Conservation (phyloP, 2,797 vertebrate genomes). For the Clamator glandarius region DNA sequence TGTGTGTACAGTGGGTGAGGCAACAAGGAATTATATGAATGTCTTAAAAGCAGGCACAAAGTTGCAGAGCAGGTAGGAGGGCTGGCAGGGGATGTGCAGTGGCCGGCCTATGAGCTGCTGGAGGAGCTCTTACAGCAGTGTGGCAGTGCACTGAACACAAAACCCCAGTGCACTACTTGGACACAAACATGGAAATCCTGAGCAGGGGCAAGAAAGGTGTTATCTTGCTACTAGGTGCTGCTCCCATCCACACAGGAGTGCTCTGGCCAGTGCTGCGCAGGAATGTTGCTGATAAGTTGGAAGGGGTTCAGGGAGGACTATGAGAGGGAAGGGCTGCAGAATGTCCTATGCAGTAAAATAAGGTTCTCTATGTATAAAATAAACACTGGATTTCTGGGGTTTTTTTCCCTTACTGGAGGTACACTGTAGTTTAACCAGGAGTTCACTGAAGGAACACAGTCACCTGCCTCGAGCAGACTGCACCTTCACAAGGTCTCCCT, state of each 20-base stretch:
- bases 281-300: constrained; percentile 48
- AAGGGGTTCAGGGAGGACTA: background rate
- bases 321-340: background rate
- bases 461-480: background rate
- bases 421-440: background rate
- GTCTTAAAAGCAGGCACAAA: background rate
- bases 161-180: background rate
- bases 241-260: background rate
- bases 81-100: accelerated
- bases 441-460: background rate
- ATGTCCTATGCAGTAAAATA: background rate
- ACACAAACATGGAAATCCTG: background rate
- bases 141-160: accelerated
- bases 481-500: background rate
- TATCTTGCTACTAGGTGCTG: background rate
- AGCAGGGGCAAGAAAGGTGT: background rate
- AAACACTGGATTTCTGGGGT: background rate
- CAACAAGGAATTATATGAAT: background rate
- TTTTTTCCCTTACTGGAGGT: background rate
- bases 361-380: background rate
- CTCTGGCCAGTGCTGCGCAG: background rate
- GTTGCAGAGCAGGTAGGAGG: background rate
- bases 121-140: background rate
- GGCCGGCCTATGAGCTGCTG: background rate
- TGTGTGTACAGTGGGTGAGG: accelerated